Percentiles rank a stretch among this genome's conserved stretches.
phyloP scores from a whole-genome alignment of 1,140 invertebrate genomes.

The Cheumatopsyche charites region DNA sequence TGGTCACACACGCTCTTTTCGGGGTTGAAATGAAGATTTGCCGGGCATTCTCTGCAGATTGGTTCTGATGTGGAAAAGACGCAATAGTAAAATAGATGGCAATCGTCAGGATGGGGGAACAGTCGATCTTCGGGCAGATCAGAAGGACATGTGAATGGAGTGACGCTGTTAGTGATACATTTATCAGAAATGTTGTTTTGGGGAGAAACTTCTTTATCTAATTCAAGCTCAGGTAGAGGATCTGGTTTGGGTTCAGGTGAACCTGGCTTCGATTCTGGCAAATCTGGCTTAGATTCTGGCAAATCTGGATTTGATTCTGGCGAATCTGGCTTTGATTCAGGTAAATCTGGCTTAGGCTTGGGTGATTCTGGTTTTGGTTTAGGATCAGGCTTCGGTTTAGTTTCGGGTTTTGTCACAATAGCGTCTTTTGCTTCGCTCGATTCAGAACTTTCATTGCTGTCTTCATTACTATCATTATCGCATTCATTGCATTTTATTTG shows the following conservation, averaged over 20 bases:
- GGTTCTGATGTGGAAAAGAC: constrained; percentile 33
- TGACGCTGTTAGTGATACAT: constrained; percentile 41
- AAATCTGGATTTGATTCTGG: too few relatives aligned
- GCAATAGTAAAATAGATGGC: constrained; percentile 51
- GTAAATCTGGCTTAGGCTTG: too few relatives aligned
- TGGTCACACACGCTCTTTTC: constrained; percentile 53
- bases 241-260: too few relatives aligned
- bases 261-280: too few relatives aligned
- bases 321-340: too few relatives aligned
- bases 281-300: too few relatives aligned
- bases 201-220: not conserved
- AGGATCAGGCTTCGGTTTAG: too few relatives aligned
- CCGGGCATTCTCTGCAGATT: constrained; percentile 52
- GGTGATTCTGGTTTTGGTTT: too few relatives aligned
- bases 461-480: not conserved
- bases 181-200: constrained; percentile 40
- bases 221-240: too few relatives aligned
- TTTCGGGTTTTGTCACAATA: too few relatives aligned
- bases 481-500: not conserved
- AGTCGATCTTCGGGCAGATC: constrained; percentile 41
- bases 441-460: not conserved
- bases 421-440: not conserved
- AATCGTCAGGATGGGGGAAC: constrained; percentile 50
- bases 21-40: constrained; percentile 52
- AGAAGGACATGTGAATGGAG: constrained; percentile 31